Evolutionary conservation across 2,113 vertebrate species (phyloP).

Genomic region (Albula goreensis): DNA sequence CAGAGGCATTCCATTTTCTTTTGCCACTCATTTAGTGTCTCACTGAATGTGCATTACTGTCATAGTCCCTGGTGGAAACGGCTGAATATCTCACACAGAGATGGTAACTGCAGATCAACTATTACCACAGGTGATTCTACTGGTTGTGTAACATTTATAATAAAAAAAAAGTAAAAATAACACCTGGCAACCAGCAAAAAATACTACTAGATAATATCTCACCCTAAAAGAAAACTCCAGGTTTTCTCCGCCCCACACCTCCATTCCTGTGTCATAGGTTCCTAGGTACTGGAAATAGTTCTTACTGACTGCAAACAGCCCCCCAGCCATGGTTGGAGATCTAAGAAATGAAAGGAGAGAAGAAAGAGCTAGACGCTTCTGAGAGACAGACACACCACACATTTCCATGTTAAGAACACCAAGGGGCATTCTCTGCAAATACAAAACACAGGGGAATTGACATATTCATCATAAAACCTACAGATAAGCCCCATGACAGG

Average conservation of each 20-base stretch:
- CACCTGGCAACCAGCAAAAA: not conserved
- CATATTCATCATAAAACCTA: too few relatives aligned
- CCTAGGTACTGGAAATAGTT: constrained; percentile 94
- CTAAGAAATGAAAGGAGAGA: constrained; percentile 54
- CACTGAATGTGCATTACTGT: not conserved
- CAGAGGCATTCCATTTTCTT: not conserved
- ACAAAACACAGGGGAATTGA: not conserved
- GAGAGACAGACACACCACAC: not conserved
- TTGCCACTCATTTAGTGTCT: not conserved
- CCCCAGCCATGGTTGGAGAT: constrained; percentile 97
- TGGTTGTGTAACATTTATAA: not conserved
- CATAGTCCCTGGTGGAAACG: constrained; percentile 16
- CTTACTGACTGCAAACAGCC: constrained; percentile 92
- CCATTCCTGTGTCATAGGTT: constrained; percentile 97
- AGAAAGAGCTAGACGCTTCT: not conserved
- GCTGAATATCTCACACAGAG: constrained; percentile 21
- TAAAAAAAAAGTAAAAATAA: not conserved
- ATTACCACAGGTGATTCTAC: not conserved
- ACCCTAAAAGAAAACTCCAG: constrained; percentile 98
- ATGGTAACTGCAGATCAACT: constrained; percentile 11
- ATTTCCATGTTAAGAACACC: not conserved
- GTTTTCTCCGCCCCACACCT: constrained; percentile 99
- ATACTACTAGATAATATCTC: constrained; percentile 45
- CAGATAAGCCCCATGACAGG: too few relatives aligned
- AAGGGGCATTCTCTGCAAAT: not conserved